Conservation (phyloP, 2,113 vertebrate genomes). For the Lagenorhynchus albirostris region DNA sequence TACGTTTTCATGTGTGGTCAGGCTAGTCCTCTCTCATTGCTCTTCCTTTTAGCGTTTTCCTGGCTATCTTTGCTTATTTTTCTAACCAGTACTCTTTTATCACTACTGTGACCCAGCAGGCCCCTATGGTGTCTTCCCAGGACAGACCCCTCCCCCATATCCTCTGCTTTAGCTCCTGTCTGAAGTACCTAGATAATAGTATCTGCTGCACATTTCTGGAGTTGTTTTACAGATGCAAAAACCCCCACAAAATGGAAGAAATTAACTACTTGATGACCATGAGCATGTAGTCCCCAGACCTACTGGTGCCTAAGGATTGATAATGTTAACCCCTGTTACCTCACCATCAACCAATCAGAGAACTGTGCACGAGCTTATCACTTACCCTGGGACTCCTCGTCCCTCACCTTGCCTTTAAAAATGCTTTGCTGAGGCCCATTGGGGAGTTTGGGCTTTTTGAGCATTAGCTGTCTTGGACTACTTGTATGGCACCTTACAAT, state of each 20-base stretch:
- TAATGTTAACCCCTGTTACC: too few relatives aligned
- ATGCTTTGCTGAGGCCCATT: background rate
- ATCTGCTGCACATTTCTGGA: background rate
- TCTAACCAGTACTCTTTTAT: background rate
- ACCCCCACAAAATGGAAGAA: too few relatives aligned
- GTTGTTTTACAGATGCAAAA: background rate
- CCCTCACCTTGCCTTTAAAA: background rate
- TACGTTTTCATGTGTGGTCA: background rate
- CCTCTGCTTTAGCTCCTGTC: background rate
- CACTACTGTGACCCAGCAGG: background rate
- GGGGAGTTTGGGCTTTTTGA: background rate
- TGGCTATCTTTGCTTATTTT: slow-evolving; percentile 19
- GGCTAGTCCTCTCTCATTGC: background rate
- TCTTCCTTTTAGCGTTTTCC: background rate
- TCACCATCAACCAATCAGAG: too few relatives aligned
- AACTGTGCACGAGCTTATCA: too few relatives aligned
- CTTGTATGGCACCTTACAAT: background rate
- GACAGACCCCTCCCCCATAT: background rate
- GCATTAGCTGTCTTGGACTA: background rate
- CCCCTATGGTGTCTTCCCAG: background rate
- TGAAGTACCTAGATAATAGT: background rate
- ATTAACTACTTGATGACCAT: background rate
- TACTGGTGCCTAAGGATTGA: background rate
- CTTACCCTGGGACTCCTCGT: background rate
- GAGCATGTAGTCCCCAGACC: background rate